These are phyloP conservation scores for Rutpela maculata DNA, from an alignment of 2,888 invertebrate genomes.

Conservation along the genomic window DNA sequence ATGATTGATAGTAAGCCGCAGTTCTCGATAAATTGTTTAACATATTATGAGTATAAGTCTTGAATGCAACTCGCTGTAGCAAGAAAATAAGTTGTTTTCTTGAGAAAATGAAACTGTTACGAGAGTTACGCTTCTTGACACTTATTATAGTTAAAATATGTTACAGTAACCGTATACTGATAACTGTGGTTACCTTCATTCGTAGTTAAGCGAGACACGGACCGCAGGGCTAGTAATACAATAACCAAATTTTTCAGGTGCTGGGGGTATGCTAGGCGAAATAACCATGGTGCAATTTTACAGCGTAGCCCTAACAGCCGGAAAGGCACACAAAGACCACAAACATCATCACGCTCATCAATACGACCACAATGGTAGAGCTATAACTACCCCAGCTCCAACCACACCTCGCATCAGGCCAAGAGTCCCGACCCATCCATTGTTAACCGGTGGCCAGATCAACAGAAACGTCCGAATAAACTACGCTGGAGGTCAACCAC, in stretches of 20 bases:
- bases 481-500: conserved; percentile 72
- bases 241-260: conserved; percentile 72
- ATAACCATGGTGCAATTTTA: conserved; percentile 88
- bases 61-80: too few species aligned
- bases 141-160: too few species aligned
- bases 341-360: conserved; percentile 92
- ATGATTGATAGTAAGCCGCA: too few species aligned
- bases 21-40: too few species aligned
- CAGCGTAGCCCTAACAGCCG: conserved; percentile 87
- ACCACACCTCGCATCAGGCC: conserved; percentile 76
- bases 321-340: conserved; percentile 91
- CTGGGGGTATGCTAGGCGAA: conserved; percentile 83
- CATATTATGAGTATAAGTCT: too few species aligned
- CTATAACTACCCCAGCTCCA: conserved; percentile 78
- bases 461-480: conserved; percentile 78
- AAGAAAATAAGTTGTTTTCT: too few species aligned
- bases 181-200: too few species aligned
- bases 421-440: conserved; percentile 75
- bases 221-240: too few species aligned
- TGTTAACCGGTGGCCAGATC: conserved; percentile 80
- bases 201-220: too few species aligned
- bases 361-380: conserved; percentile 83
- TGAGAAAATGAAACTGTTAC: too few species aligned
- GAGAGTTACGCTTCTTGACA: too few species aligned
- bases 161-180: too few species aligned